Evolutionary conservation across 1,140 invertebrate genomes (phyloP), one percentile per base, ranked within the genome.

Genomic region (Zaprionus gabonicus): DNA sequence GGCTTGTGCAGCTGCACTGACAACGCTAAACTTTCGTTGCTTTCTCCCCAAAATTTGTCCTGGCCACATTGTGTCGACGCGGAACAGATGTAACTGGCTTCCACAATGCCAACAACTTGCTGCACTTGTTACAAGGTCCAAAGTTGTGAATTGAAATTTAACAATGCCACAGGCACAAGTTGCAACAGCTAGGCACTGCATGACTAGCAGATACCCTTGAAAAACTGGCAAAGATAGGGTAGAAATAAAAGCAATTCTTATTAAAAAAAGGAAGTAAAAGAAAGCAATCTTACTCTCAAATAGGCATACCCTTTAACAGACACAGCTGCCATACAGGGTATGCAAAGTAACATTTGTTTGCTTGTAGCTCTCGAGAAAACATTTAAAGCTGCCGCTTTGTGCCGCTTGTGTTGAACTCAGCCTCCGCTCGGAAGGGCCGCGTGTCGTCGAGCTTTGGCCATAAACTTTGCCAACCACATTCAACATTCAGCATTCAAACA

Each of bases 21-120:
- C 20, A 51, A 51, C 46, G 46, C 12, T 38, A 15, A 27, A 23
- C 17, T 27, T 38, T 10, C 31, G 1, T 51, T 20, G 44, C 44
- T 76, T 60, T 66, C 36, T 3, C 53, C 53, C 23, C 1, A 44
- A 60, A 76, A 76, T 76, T 76, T 76, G 73, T 71, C 73, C 51
- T 41, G 34, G 73, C 55, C 67, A 64, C 59, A 70, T 63, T 70
- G 56, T 63, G 72, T 23, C 38, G 36, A 65, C 60, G 53, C 36
- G 23, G 31, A 68, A 81, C 82, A 85, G 63, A 68, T 84, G 82
- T 84, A 78, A 81, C 70, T 71, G 53, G 65, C 69, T 78, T 49
- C 53, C 78, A 84, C 82, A 84, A 85, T 84, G 82, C 82, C 82
- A 84, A 84, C 82, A 84, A 84, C 82, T 82, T 78, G 82, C 82